These are phyloP conservation scores for Phyto melanocephala DNA, from an alignment of 2,888 invertebrate genomes.

Conservation along the genomic window DNA sequence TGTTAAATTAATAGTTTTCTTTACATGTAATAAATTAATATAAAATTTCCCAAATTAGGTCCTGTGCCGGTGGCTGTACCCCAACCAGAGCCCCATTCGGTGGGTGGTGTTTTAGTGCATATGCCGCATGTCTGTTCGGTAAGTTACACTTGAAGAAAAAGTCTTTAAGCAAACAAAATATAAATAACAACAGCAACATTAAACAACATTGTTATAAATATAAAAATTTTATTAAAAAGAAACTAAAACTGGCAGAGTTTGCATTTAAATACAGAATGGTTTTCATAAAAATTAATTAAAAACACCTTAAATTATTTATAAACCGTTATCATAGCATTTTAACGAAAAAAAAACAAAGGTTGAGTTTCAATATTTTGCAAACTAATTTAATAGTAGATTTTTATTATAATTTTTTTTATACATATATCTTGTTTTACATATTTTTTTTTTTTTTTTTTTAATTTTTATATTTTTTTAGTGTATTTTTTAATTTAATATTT, in stretches of 20 bases:
- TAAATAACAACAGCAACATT: neutral
- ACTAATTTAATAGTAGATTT: slow-evolving; percentile 9
- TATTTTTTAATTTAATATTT: neutral
- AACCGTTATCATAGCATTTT: neutral
- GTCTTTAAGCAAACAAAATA: neutral
- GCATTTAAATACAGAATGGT: neutral
- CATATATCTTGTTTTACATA: neutral
- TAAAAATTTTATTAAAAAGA: slow-evolving; percentile 24
- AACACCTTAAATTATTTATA: slow-evolving; percentile 33
- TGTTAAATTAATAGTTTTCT: neutral
- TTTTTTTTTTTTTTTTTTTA: neutral
- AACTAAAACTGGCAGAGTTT: slow-evolving; percentile 39
- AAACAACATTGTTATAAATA: slow-evolving; percentile 13
- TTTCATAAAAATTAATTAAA: slow-evolving; percentile 15
- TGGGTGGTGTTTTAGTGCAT: slow-evolving; percentile 92
- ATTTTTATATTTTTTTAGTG: neutral
- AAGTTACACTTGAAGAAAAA: slow-evolving; percentile 71
- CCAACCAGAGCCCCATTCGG: slow-evolving; percentile 86
- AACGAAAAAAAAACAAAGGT: slow-evolving; percentile 29
- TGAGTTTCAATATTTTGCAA: slow-evolving; percentile 42
- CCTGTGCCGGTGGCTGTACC: slow-evolving; percentile 80
- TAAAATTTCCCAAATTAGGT: slow-evolving; percentile 69
- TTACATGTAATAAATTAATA: neutral
- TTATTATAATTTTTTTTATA: neutral
- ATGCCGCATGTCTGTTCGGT: slow-evolving; percentile 93